These are phyloP conservation scores for Virgularia gustaviana DNA, from an alignment of 92 coral and sea anemone species.

Conservation along the genomic window DNA sequence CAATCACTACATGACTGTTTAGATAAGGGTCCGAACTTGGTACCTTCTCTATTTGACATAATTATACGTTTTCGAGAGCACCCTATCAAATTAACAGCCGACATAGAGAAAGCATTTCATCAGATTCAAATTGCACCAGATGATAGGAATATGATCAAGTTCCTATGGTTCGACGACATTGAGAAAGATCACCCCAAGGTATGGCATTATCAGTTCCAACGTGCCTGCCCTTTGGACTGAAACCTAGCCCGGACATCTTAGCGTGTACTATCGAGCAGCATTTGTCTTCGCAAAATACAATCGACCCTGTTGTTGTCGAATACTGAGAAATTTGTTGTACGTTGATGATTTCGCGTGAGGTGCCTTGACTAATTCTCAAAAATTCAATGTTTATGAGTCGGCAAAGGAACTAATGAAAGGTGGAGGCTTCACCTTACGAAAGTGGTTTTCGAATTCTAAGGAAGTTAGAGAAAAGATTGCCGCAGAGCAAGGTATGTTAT, in stretches of 20 bases:
- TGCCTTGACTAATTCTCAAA: neutral
- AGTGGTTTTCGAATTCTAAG: constrained; percentile 4
- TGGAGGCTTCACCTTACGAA: neutral
- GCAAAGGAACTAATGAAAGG: neutral
- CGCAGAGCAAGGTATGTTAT: neutral
- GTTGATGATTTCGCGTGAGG: constrained; percentile 13
- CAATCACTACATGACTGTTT: neutral
- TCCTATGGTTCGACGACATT: constrained; percentile 12
- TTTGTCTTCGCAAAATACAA: neutral
- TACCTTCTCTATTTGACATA: neutral
- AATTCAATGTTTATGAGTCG: neutral
- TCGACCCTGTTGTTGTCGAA: neutral
- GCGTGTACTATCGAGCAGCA: neutral
- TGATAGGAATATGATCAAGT: constrained; percentile 4
- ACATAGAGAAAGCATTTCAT: constrained; percentile 11
- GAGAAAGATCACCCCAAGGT: neutral
- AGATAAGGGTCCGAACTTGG: constrained; percentile 2
- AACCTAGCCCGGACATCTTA: constrained; percentile 1
- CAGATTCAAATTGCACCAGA: constrained; percentile 8
- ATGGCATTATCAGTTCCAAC: neutral
- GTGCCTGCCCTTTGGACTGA: constrained; percentile 14
- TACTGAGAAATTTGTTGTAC: neutral
- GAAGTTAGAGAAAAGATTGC: neutral
- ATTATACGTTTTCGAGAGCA: constrained; percentile 1
- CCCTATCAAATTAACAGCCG: neutral